Percentiles rank a stretch among this genome's conserved stretches.
These are phyloP conservation scores for Seira musarum DNA, from an alignment of 2,888 invertebrate genomes.

Conservation along the genomic window DNA sequence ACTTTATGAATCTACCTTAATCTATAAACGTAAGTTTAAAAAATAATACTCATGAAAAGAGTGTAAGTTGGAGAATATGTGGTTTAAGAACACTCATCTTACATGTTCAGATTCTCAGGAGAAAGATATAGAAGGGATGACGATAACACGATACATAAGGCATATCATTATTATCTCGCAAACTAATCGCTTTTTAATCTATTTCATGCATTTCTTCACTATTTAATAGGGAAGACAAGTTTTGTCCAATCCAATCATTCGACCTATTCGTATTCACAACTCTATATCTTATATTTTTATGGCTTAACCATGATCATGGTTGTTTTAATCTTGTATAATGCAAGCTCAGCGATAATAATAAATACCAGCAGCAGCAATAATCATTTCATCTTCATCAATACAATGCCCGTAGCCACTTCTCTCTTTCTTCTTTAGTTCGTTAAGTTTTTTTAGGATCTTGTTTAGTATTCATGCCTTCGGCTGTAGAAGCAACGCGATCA, in stretches of 20 bases:
- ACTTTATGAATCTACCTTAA: no score
- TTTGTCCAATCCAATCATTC: neutral
- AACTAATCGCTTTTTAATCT: conserved; percentile 40
- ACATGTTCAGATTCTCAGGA: no score
- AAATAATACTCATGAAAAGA: no score
- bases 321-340: neutral
- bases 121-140: no score
- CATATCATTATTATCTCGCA: conserved; percentile 31
- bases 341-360: conserved; percentile 24
- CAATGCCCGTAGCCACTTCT: neutral
- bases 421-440: neutral
- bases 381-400: conserved; percentile 6
- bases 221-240: neutral
- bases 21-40: no score
- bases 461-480: neutral
- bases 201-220: neutral
- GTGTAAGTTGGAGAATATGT: no score
- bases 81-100: no score
- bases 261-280: neutral
- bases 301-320: neutral
- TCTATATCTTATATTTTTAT: neutral
- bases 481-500: neutral
- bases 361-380: conserved; percentile 9
- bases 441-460: neutral
- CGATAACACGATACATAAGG: no score